Evolutionary conservation across 2,888 invertebrate species (phyloP).

Genomic region (Callosobruchus maculatus): DNA sequence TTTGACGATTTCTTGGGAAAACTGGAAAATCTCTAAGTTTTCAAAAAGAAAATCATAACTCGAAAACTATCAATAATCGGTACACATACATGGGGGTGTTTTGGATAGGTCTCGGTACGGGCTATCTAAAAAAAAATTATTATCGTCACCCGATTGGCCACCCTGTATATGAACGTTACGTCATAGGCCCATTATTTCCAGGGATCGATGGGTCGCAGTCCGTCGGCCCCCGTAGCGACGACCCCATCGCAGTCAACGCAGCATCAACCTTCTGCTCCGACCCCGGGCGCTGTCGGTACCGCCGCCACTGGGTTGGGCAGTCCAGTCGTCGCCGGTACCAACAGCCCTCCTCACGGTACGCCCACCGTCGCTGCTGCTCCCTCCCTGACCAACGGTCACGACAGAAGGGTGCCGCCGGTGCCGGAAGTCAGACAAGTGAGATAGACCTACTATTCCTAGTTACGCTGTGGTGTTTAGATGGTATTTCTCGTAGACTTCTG

Average conservation of each 20-base stretch:
- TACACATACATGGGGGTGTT: too few relatives aligned
- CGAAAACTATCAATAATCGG: too few relatives aligned
- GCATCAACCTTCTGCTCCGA: constrained; percentile 7
- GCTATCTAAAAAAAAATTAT: too few relatives aligned
- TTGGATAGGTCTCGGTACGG: too few relatives aligned
- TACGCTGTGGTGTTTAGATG: constrained; percentile 10
- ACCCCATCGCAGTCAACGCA: constrained; percentile 12
- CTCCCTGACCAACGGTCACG: constrained; percentile 19
- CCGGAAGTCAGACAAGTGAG: constrained; percentile 51
- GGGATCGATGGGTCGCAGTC: constrained; percentile 11
- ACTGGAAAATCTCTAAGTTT: too few relatives aligned
- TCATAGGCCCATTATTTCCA: too few relatives aligned
- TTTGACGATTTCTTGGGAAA: too few relatives aligned
- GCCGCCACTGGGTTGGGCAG: background rate
- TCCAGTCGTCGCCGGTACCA: background rate
- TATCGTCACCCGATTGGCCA: too few relatives aligned
- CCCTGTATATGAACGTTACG: too few relatives aligned
- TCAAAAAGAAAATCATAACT: too few relatives aligned
- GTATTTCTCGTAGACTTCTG: background rate
- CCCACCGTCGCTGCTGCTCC: background rate
- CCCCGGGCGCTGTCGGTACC: constrained; percentile 31
- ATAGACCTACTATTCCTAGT: constrained; percentile 29
- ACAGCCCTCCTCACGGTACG: background rate
- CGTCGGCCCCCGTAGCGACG: constrained; percentile 27
- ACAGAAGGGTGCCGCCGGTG: constrained; percentile 42